A percentile compares a stretch with the other conserved stretches of the same genome.
phyloP scores from a whole-genome alignment of 2,888 invertebrate genomes.

The Alcis repandata region DNA sequence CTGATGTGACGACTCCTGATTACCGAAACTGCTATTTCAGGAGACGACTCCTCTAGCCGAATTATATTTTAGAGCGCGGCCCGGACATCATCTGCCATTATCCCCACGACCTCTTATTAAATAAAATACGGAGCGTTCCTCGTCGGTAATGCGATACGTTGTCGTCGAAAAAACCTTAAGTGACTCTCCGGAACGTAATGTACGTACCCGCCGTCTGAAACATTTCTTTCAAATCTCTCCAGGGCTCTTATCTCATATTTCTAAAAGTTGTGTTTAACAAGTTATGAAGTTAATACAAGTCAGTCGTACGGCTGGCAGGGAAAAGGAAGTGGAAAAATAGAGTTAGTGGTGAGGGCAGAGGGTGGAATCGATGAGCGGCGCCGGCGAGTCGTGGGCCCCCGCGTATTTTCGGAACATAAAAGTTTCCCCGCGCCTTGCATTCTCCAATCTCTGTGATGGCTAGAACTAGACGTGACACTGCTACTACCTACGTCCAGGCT shows the following conservation, averaged over 20 bases:
- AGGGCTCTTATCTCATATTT: conserved; percentile 75
- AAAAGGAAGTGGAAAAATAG: conserved; percentile 76
- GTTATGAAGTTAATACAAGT: conserved; percentile 81
- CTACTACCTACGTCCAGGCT: conserved; percentile 36
- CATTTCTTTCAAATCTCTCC: conserved; percentile 71
- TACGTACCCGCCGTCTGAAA: conserved; percentile 60
- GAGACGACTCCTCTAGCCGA: conserved; percentile 65
- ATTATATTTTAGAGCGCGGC: conserved; percentile 61
- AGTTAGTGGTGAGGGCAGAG: conserved; percentile 67
- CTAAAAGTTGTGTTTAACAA: conserved; percentile 79
- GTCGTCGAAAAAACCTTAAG: conserved; percentile 58
- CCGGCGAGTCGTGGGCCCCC: conserved; percentile 61
- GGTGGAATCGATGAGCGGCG: conserved; percentile 70
- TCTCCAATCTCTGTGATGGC: conserved; percentile 49
- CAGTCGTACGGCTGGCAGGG: conserved; percentile 69
- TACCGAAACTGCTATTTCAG: conserved; percentile 74
- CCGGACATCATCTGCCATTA: conserved; percentile 60
- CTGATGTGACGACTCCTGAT: conserved; percentile 78
- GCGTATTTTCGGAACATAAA: conserved; percentile 55
- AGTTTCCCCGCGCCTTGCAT: conserved; percentile 59
- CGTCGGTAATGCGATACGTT: conserved; percentile 60
- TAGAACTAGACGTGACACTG: conserved; percentile 41
- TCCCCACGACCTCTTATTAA: conserved; percentile 61
- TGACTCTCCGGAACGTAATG: conserved; percentile 58
- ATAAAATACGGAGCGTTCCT: conserved; percentile 63